A percentile compares a stretch with the other conserved stretches of the same genome.
Evolutionary conservation across 1,140 invertebrate genomes (phyloP).

Genomic region (Monochamus saltuarius): DNA sequence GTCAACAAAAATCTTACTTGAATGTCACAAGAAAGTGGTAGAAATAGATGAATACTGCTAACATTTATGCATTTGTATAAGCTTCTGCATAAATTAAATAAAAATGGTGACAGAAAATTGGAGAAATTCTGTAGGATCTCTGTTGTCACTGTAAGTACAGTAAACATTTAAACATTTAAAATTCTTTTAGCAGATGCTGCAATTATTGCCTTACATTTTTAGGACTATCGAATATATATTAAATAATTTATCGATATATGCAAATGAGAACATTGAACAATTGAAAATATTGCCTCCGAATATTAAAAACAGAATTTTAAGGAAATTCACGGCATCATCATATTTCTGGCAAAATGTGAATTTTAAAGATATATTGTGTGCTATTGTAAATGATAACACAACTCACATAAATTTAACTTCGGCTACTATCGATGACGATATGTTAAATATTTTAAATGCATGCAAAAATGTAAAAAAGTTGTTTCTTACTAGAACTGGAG

Average conservation of each 20-base stretch:
- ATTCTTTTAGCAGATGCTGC: neutral
- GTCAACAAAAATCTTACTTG: too few relatives aligned
- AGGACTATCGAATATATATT: slow-evolving; percentile 25
- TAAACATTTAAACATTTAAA: neutral
- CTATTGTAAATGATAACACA: slow-evolving; percentile 20
- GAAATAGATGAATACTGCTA: too few relatives aligned
- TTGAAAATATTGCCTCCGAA: slow-evolving; percentile 25
- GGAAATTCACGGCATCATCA: slow-evolving; percentile 19
- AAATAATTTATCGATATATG: slow-evolving; percentile 24
- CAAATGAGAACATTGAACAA: slow-evolving; percentile 11
- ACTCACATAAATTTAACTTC: slow-evolving; percentile 29
- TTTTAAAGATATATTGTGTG: slow-evolving; percentile 21
- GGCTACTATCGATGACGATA: slow-evolving; percentile 27
- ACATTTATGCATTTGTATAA: too few relatives aligned
- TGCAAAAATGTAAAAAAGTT: slow-evolving; percentile 25
- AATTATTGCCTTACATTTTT: slow-evolving; percentile 15
- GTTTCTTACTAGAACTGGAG: slow-evolving; percentile 19
- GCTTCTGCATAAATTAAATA: too few relatives aligned
- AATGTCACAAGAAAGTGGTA: too few relatives aligned
- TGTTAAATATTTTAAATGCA: slow-evolving; percentile 22
- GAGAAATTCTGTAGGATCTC: slow-evolving; percentile 15
- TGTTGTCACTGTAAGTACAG: slow-evolving; percentile 25
- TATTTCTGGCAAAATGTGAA: slow-evolving; percentile 14
- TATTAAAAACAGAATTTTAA: slow-evolving; percentile 27
- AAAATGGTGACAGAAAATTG: slow-evolving; percentile 11